These are phyloP conservation scores for Tachina grossa DNA, from an alignment of 2,888 invertebrate genomes.

Conservation along the genomic window DNA sequence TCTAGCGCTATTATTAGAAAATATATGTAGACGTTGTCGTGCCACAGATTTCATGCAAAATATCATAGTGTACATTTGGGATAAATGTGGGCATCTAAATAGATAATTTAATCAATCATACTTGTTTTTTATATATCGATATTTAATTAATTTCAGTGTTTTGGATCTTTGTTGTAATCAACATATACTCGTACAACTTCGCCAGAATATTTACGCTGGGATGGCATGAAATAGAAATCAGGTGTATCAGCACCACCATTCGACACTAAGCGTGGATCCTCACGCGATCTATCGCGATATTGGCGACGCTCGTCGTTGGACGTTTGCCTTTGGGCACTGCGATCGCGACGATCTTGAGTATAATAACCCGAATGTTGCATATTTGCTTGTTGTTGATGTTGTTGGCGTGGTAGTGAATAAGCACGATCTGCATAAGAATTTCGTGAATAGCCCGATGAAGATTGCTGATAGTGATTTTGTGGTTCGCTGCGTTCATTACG, in stretches of 20 bases:
- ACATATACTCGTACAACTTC: constrained; percentile 93
- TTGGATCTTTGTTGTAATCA: constrained; percentile 89
- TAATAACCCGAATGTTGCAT: constrained; percentile 83
- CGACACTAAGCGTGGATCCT: constrained; percentile 79
- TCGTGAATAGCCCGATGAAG: constrained; percentile 73
- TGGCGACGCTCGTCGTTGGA: constrained; percentile 76
- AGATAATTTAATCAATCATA: constrained; percentile 26
- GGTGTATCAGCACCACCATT: constrained; percentile 83
- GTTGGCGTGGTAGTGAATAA: constrained; percentile 89
- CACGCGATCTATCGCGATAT: constrained; percentile 80
- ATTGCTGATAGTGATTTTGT: constrained; percentile 83
- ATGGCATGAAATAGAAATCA: constrained; percentile 98
- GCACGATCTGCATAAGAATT: constrained; percentile 85
- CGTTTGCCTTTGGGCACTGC: constrained; percentile 80
- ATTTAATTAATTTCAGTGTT: constrained; percentile 80
- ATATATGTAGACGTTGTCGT: no score
- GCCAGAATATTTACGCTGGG: constrained; percentile 95
- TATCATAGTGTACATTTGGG: no score
- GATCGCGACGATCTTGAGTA: constrained; percentile 84
- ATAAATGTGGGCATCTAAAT: neutral
- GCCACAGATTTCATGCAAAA: no score
- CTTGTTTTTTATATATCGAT: constrained; percentile 8
- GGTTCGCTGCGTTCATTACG: constrained; percentile 83
- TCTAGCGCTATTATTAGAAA: no score
- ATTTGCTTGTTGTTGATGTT: constrained; percentile 78